These are phyloP conservation scores for Platysternon megacephalum DNA, from an alignment of 2,113 vertebrate genomes.

Conservation along the genomic window DNA sequence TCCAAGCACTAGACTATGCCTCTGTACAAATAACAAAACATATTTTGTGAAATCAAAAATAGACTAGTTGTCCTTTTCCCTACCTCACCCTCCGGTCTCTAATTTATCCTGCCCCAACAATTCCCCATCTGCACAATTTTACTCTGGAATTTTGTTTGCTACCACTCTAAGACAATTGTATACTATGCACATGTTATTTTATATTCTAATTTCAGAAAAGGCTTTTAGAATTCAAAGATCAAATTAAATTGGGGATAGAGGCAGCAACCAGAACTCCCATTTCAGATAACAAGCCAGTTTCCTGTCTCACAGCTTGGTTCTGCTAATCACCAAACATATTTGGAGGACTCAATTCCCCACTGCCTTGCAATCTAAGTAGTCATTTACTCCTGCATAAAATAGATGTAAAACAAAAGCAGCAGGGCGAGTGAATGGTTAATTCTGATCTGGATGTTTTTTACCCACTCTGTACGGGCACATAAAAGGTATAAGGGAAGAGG, in stretches of 20 bases:
- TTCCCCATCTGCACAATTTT: neutral
- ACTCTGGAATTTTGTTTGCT: neutral
- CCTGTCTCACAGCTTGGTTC: neutral
- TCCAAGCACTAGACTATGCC: neutral
- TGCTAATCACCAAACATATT: neutral
- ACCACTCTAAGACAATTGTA: no score
- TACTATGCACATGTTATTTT: neutral
- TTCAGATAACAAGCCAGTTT: fast-evolving
- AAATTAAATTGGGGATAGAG: neutral
- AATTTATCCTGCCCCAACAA: neutral
- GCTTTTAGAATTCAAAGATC: neutral
- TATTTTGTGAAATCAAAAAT: neutral
- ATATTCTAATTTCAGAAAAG: neutral
- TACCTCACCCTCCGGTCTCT: neutral
- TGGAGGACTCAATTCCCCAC: neutral
- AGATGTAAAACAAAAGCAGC: neutral
- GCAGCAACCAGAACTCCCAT: neutral
- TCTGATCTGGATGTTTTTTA: neutral
- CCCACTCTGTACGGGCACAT: neutral
- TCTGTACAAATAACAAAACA: neutral
- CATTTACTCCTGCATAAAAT: neutral
- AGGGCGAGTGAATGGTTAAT: neutral
- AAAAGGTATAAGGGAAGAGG: neutral
- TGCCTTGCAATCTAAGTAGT: neutral
- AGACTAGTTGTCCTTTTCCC: fast-evolving